Conservation (phyloP, 2,113 vertebrate species). For the Pluvianellus socialis region DNA sequence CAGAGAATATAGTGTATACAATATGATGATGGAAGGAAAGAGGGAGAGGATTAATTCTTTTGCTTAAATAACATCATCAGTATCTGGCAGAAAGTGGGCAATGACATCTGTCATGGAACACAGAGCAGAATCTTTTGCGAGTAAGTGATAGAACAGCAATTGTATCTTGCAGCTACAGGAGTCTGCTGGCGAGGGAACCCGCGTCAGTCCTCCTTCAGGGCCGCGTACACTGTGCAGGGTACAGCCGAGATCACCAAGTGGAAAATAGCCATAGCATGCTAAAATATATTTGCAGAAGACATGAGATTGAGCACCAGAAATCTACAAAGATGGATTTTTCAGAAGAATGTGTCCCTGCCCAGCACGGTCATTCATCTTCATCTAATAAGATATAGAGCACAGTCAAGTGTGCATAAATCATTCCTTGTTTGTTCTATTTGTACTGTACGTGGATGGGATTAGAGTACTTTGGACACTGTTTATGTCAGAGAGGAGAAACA, state of each 20-base stretch:
- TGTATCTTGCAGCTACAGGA: not conserved
- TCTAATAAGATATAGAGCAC: not conserved
- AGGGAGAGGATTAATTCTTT: not conserved
- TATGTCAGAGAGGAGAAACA: conserved; percentile 20
- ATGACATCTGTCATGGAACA: not conserved
- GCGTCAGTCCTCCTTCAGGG: not conserved
- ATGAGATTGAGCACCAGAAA: not conserved
- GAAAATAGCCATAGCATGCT: not conserved
- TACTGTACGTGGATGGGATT: not conserved
- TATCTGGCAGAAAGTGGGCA: not conserved
- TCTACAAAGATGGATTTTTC: conserved; percentile 38
- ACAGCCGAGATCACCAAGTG: not conserved
- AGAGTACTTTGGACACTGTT: conserved; percentile 7
- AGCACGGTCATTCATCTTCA: conserved; percentile 20
- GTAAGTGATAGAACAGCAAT: not conserved
- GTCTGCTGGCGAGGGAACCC: not conserved
- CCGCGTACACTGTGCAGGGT: not conserved
- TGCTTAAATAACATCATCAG: not conserved
- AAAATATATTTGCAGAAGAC: not conserved
- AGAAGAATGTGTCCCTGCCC: not conserved
- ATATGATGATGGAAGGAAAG: not conserved
- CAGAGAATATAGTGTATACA: not conserved
- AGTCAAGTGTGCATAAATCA: conserved; percentile 30
- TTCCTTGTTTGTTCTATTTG: conserved; percentile 26
- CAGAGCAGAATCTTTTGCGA: not conserved